Evolutionary conservation across 2,113 vertebrate genomes (phyloP).

Genomic region (Tragelaphus strepsiceros): DNA sequence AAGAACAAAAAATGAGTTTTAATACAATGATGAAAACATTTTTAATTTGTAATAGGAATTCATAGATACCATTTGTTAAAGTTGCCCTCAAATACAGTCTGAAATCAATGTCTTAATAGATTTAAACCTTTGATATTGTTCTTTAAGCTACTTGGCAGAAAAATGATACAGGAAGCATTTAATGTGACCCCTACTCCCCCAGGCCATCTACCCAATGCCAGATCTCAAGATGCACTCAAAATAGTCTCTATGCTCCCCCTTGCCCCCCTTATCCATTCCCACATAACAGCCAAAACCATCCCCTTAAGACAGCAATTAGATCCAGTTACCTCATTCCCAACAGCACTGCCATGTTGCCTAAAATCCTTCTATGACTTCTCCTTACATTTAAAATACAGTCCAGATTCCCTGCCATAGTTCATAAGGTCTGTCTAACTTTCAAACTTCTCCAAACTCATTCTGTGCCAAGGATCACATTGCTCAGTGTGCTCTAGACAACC

Average conservation of each 20-base stretch:
- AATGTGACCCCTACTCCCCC: background rate
- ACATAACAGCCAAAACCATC: background rate
- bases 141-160: background rate
- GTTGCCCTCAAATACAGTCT: background rate
- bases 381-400: background rate
- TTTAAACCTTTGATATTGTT: background rate
- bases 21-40: background rate
- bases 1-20: background rate
- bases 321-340: background rate
- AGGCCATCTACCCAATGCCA: background rate
- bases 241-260: background rate
- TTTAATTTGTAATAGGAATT: background rate
- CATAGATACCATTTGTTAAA: slow-evolving; percentile 54
- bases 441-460: background rate
- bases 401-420: no score
- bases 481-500: background rate
- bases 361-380: background rate
- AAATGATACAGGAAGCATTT: background rate
- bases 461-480: background rate
- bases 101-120: slow-evolving; percentile 21
- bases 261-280: background rate
- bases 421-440: background rate
- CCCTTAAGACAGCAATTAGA: background rate
- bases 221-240: background rate
- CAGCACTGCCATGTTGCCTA: background rate